A percentile compares a stretch with the other conserved stretches of the same genome.
These are phyloP conservation scores for Drosophila trapezifrons DNA, from an alignment of 1,140 invertebrate species.

Conservation along the genomic window DNA sequence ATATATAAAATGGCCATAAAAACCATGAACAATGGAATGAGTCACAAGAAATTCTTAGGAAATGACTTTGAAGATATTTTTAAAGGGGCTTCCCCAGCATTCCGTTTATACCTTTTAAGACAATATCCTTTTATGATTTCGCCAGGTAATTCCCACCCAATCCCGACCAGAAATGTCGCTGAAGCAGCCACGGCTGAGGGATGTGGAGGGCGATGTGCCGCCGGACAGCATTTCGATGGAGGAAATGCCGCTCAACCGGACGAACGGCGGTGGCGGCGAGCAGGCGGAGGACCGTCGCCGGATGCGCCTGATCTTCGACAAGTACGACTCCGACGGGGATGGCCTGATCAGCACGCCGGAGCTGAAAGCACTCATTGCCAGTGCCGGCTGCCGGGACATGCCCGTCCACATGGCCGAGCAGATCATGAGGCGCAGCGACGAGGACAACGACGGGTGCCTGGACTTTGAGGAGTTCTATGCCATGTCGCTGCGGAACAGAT, in stretches of 20 bases:
- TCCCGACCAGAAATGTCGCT: neutral
- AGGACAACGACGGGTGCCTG: slow-evolving; percentile 89
- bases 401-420: slow-evolving; percentile 89
- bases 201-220: slow-evolving; percentile 4
- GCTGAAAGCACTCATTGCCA: slow-evolving; percentile 87
- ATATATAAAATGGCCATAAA: no score
- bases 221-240: slow-evolving; percentile 6
- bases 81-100: neutral
- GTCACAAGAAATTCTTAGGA: neutral
- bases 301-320: slow-evolving; percentile 4
- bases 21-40: no score
- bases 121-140: neutral
- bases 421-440: slow-evolving; percentile 89
- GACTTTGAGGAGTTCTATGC: slow-evolving; percentile 92
- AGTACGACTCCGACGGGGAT: slow-evolving; percentile 91
- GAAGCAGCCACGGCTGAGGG: neutral
- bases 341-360: slow-evolving; percentile 89
- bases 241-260: slow-evolving; percentile 4
- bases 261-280: neutral
- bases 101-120: neutral
- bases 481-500: slow-evolving; percentile 88
- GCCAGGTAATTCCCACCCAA: neutral
- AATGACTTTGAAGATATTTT: no score
- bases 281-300: slow-evolving; percentile 1
- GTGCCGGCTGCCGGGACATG: slow-evolving; percentile 88